Base-by-base conservation (phyloP, 2,797 vertebrate species). In the Enteromius thamalakanensis region DNA sequence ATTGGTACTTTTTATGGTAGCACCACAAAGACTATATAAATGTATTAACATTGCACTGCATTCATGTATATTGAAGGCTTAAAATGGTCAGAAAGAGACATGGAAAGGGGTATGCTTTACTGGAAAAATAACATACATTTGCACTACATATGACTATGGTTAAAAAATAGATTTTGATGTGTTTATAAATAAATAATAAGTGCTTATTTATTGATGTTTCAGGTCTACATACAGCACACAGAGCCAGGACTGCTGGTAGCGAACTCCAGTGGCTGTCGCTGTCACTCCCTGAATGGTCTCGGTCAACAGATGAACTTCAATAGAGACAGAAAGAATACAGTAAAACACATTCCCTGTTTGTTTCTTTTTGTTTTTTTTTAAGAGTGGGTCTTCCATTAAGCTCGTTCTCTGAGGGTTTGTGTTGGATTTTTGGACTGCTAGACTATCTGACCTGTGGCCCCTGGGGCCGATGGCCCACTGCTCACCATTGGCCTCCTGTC, bases 211-310 rank as follows among this genome's bases (percentile, higher is more conserved):
- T 53, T 34, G 3, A 74, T 34, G 23, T 51, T 34, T 51, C 21
- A 53, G 2, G 11, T 37, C 42, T 88, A 97, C 96, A 96, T 92
- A 99, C 96, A 97, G 96, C 90, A 99, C 95, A 86, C 97, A 98
- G 86, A 99, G 95, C 97, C 97, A 99, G 34, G 96, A 98, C 90
- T 98, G 97, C 89, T 99, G 97, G 88, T 99, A 98, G 62, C 91
- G 96, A 64, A 97, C 87, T 23, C 97, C 97, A 0, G 95, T 97
- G 76, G 95, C 91, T 0, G 96, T 96, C 0, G 96, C 93, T 0
- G 95, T 97, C 86, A 99, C 96, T n/a, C 97, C 97, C 90, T 98
- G 97, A 89, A 99, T 97, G 79, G 95, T 98, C 81, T 98, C 96
- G 0, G 96, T 95, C 70, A 98, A 93, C 76, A 99, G 95, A 86